A percentile compares a stretch with the other conserved stretches of the same genome.
Conservation (phyloP, 2,113 vertebrate genomes). For the Uria lomvia region DNA sequence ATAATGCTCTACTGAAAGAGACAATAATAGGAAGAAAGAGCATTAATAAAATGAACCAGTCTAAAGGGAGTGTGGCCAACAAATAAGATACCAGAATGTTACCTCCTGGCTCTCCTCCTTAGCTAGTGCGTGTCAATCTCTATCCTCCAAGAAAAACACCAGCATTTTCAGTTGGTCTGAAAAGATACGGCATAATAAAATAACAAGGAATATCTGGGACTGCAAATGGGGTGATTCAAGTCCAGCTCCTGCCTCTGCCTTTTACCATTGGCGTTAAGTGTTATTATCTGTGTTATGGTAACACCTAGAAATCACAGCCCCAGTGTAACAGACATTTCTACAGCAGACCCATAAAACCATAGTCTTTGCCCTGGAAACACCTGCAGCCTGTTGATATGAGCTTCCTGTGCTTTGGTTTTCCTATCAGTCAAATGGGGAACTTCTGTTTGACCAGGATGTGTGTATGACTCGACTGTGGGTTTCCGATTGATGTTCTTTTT, state of each 20-base stretch:
- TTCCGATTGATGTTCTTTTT: background rate
- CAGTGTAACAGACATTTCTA: background rate
- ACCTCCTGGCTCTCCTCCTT: background rate
- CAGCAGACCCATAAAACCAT: background rate
- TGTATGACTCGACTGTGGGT: background rate
- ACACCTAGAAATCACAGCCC: background rate
- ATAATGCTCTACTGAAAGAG: background rate
- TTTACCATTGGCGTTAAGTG: background rate
- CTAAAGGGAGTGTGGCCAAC: background rate
- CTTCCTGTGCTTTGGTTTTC: background rate
- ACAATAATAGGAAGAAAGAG: constrained; percentile 32
- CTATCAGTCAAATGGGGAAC: background rate
- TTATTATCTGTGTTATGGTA: background rate
- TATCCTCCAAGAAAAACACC: background rate
- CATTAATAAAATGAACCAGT: background rate
- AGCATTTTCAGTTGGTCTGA: background rate
- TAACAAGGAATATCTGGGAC: background rate
- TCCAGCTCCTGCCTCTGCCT: background rate
- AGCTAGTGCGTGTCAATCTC: background rate
- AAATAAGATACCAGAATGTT: background rate
- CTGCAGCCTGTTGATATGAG: background rate
- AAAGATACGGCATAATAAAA: background rate
- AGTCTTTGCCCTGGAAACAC: constrained; percentile 16
- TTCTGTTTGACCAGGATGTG: background rate
- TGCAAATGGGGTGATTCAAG: background rate